Base-by-base conservation (phyloP, 1,140 invertebrate genomes). In the Scaptomyza graminum region DNA sequence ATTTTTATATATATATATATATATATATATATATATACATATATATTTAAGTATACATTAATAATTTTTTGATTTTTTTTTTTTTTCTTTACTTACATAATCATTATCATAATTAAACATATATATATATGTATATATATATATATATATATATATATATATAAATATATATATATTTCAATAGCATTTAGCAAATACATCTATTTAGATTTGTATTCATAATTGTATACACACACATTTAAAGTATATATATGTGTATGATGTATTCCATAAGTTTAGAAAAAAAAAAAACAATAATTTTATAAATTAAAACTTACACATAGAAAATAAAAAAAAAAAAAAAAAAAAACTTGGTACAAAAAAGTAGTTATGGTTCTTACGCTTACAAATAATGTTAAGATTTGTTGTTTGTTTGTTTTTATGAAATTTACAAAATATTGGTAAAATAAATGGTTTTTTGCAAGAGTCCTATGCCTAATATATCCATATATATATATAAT, bases 401-500 rank as follows among this genome's bases (percentile, higher is more conserved):
- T 65, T 56, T 34, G 2, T 34, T 34, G 31, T 34, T 7, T 34
- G 31, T 67, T 54, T 51, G 8, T 43, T 74, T 79, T 75, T 85
- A 84, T 84, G 76, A 85, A 85, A 85, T 85, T 77, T 85, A 85
- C 81, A 85, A 71, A 80, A 80, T 69, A 65, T 80, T 57, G 28
- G 73, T 81, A 66, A 81, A 80, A 76, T 76, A 59, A 67, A 76
- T 73, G 64, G 69, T 63, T 70, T 63, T 70, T 54, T 59, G 47
- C 46, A 65, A 59, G 63, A 67, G 49, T 73, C 43, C 56, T 73
- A 67, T 68, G 62, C 37, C 50, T 43, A 50, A 50, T 52, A 51
- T 46, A 39, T 61, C 22, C 63, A 66, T 66, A 78, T 64, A 39
- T 64, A 31, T 31, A 37, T 56, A 47, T 43, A 50, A 50, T 52